Base-by-base conservation (phyloP, 1,140 invertebrate species). In the Drosophila funebris region DNA sequence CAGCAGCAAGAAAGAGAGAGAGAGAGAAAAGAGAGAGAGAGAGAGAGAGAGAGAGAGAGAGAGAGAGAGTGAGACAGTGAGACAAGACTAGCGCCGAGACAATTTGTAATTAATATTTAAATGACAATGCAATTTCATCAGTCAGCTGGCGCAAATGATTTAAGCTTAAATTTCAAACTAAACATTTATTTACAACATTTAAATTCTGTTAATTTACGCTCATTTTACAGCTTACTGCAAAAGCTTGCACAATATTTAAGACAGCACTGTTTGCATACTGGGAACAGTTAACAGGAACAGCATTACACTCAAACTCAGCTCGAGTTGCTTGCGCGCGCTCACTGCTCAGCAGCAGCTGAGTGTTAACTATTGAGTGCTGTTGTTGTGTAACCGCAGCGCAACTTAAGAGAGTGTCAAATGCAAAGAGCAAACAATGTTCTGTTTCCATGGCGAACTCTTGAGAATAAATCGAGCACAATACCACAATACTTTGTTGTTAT, bases 241-340 rank as follows among this genome's bases (percentile, higher is more conserved):
- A 44, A 18, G 31, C 24, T 14, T 6, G 43, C 33, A 7, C 20
- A 44, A 36, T 58, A n/a, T 27, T 44, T 67, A 3, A 0, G 48
- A 22, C 70, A 16, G 2, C 39, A 73, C 14, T 73, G 70, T 58
- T 14, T 3, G 9, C 1, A 83, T 83, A 82, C 31, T 82, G 79
- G 79, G 79, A 66, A 78, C 75, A 82, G 52, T 29, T 1, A 14
- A 22, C 44, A 5, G 22, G 22, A 2, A 31, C 2, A 6, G 3
- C 13, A 1, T 7, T 5, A 3, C n/a, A 36, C 4, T n/a, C 1
- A 39, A 48, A 24, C n/a, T 33, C 39, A 9, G 53, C 70, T 63
- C 56, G 73, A 2, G 7, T 24, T 18, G 2, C 22, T 33, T 57
- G 24, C 53, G 54, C 78, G 44, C 24, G 16, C 56, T 43, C 36